These are phyloP conservation scores for Metellina segmentata DNA, from an alignment of 2,888 invertebrate species.

Conservation along the genomic window DNA sequence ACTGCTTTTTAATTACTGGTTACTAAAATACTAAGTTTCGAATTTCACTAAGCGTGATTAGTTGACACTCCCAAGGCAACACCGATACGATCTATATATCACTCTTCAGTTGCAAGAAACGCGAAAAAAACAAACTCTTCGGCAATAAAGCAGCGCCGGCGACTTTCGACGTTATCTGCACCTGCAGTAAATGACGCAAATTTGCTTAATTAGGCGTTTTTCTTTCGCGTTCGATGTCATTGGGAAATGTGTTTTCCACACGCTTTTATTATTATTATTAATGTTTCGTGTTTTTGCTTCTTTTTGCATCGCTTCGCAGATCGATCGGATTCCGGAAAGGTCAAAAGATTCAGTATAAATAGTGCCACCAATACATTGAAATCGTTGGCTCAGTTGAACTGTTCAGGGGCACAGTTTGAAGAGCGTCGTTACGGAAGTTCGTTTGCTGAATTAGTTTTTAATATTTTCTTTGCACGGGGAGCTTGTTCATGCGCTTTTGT, in stretches of 20 bases:
- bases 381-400: background rate
- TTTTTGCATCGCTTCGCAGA: background rate
- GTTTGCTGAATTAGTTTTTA: background rate
- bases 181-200: slow-evolving; percentile 34
- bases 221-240: background rate
- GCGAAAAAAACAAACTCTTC: no score
- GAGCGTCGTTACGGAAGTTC: background rate
- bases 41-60: no score
- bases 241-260: background rate
- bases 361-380: background rate
- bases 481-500: no score
- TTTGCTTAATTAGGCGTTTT: slow-evolving; percentile 29
- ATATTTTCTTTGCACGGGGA: no score
- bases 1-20: no score
- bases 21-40: no score
- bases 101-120: no score
- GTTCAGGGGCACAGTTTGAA: background rate
- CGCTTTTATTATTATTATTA: background rate
- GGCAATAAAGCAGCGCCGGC: background rate
- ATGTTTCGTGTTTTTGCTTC: background rate
- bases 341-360: background rate
- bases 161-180: slow-evolving; percentile 13
- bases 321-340: slow-evolving; percentile 9
- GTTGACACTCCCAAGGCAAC: no score
- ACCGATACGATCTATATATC: no score